phyloP scores from a whole-genome alignment of 2,113 vertebrate genomes.

The Phrynocephalus versicolor region DNA sequence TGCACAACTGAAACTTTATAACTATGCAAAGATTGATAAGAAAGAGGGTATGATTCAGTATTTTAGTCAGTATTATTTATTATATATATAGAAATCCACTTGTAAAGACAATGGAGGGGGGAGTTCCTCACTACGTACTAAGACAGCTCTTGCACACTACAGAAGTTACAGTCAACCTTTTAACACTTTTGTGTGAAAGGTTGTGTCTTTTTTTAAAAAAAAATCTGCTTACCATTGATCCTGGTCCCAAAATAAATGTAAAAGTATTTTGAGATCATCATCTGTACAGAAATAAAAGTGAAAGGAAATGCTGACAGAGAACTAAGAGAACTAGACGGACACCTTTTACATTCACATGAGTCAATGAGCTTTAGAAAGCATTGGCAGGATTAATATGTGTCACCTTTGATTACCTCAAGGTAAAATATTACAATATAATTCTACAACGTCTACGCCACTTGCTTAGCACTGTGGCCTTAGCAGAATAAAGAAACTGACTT shows the following conservation, averaged over 20 bases:
- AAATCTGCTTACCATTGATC: background rate
- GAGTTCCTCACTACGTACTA: no score
- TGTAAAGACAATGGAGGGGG: constrained; percentile 43
- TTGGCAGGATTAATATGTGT: constrained; percentile 63
- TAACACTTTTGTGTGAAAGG: background rate
- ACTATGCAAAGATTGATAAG: background rate
- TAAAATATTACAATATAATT: constrained; percentile 67
- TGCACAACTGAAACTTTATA: background rate
- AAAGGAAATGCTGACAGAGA: constrained; percentile 19
- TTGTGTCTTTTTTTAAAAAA: background rate
- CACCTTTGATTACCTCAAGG: constrained; percentile 57
- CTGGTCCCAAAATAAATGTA: background rate
- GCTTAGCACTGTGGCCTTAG: constrained; percentile 49
- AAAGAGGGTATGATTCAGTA: background rate
- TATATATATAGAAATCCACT: background rate
- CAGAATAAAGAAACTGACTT: constrained; percentile 47
- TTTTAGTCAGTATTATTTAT: no score
- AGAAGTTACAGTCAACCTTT: background rate
- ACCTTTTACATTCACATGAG: constrained; percentile 42
- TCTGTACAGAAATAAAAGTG: background rate
- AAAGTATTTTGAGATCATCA: constrained; percentile 15
- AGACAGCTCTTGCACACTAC: background rate
- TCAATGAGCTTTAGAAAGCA: constrained; percentile 54
- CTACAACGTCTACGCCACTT: constrained; percentile 59
- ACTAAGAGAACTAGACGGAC: constrained; percentile 28